Conservation (phyloP, 2,797 vertebrate genomes). For the Syngnathus acus region DNA sequence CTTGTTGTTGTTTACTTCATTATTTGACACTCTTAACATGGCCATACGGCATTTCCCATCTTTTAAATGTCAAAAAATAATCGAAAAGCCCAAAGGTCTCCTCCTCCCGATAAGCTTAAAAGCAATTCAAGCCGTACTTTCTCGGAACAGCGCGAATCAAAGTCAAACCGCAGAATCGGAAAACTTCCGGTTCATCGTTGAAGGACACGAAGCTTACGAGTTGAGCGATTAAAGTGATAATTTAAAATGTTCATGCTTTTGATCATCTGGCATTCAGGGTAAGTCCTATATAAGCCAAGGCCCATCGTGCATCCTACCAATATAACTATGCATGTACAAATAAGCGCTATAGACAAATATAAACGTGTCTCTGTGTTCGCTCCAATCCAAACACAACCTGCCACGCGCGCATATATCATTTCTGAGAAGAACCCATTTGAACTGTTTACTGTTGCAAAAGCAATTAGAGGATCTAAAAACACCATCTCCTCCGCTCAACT, state of each 20-base stretch:
- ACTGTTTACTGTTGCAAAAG: conserved; percentile 20
- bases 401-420: background rate
- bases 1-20: background rate
- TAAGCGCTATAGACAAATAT: background rate
- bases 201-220: conserved; percentile 20
- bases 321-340: background rate
- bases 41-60: background rate
- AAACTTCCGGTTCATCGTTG: conserved; percentile 18
- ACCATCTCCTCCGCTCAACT: conserved; percentile 20
- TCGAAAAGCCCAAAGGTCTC: background rate
- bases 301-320: conserved; percentile 35
- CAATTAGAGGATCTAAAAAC: conserved; percentile 33
- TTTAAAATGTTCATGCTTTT: conserved; percentile 54
- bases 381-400: background rate
- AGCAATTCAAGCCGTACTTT: background rate
- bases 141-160: background rate
- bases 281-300: conserved; percentile 59
- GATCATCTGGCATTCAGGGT: conserved; percentile 51
- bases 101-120: conserved; percentile 3
- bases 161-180: background rate
- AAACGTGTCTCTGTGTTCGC: conserved; percentile 3
- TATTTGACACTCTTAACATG: conserved; percentile 5
- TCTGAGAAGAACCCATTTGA: conserved; percentile 1
- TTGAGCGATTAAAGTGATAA: conserved; percentile 39
- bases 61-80: conserved; percentile 9